Evolutionary conservation across 2,888 invertebrate species (phyloP), one percentile per base, ranked within the genome.

Genomic region (Marasmarcha lunaedactyla): DNA sequence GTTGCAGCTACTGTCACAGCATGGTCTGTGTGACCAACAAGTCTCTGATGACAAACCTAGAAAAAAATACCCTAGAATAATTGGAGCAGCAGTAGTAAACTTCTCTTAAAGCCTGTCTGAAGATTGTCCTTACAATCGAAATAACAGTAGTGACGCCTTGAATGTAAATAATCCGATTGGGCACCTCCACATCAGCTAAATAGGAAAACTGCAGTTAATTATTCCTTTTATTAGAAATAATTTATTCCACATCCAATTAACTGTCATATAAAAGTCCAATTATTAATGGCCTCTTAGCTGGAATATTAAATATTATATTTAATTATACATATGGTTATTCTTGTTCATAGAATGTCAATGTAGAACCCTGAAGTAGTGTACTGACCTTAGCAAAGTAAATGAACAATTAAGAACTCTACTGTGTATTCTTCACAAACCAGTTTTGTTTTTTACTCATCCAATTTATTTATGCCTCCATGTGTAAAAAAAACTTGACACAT

Each of bases 261-360:
- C 65, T 69, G 55, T 73, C 68, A 72, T 69, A 74, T 65, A 67
- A 73, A 77, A 74, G 64, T 77, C 79, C 34, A 79, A 76, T 76
- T 76, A 63, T 73, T 71, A 69, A 63, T 52, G 65, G 66, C 74
- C 64, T 76, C 67, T 68, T 65, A 68, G 84, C 84, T 84, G 84
- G 76, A 84, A 84, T 81, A 66, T 84, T 77, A 84, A 84, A 84
- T 66, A 73, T 72, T 70, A 77, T 63, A 71, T 84, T 84, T 83
- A 83, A 79, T 68, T 58, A n/a, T n/a, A 67, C 55, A 76, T 34
- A 13, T 34, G 9, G 6, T 30, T 59, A 54, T 52, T 59, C 63
- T 56, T 58, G 59, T 63, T 63, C 64, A 71, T 40, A 63, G 59
- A 66, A 69, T 66, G 62, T 72, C 63, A 70, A 69, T 68, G 65